These are phyloP conservation scores for Spatula versicolor DNA, from an alignment of 2,797 vertebrate species.

Conservation along the genomic window DNA sequence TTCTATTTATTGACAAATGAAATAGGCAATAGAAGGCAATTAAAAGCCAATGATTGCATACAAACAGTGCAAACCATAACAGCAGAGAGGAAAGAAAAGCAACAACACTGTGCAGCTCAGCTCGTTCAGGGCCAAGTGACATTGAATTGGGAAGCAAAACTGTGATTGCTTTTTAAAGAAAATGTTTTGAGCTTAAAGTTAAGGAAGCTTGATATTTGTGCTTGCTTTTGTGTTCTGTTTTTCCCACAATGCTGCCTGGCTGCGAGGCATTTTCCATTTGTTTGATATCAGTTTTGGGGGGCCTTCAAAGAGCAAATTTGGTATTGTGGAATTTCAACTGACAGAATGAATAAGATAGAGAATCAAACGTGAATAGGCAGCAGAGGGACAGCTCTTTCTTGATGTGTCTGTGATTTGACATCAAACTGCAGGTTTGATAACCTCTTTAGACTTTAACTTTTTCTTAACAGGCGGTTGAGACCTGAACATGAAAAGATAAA, in stretches of 20 bases:
- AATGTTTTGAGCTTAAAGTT: conserved; percentile 49
- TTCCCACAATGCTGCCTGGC: neutral
- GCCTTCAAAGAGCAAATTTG: neutral
- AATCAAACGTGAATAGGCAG: neutral
- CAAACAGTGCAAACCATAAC: conserved; percentile 55
- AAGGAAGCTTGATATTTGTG: conserved; percentile 5
- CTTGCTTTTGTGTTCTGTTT: conserved; percentile 32
- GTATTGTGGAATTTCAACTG: neutral
- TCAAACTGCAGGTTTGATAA: neutral
- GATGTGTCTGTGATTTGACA: neutral
- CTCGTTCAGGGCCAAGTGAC: conserved; percentile 19
- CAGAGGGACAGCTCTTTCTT: neutral
- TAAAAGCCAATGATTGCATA: conserved; percentile 73
- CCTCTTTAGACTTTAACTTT: neutral
- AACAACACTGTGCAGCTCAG: neutral
- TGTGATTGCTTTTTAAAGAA: conserved; percentile 42
- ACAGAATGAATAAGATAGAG: neutral
- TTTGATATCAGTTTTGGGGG: neutral
- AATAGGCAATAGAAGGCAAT: conserved; percentile 77
- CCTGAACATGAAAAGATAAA: neutral
- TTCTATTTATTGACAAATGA: conserved; percentile 80
- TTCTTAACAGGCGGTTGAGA: neutral
- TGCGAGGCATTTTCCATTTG: conserved; percentile 31
- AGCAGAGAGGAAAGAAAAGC: conserved; percentile 59
- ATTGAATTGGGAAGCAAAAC: conserved; percentile 17